A percentile compares a stretch with the other conserved stretches of the same genome.
These are phyloP conservation scores for Chrysina gloriosa DNA, from an alignment of 2,888 invertebrate genomes.

Conservation along the genomic window DNA sequence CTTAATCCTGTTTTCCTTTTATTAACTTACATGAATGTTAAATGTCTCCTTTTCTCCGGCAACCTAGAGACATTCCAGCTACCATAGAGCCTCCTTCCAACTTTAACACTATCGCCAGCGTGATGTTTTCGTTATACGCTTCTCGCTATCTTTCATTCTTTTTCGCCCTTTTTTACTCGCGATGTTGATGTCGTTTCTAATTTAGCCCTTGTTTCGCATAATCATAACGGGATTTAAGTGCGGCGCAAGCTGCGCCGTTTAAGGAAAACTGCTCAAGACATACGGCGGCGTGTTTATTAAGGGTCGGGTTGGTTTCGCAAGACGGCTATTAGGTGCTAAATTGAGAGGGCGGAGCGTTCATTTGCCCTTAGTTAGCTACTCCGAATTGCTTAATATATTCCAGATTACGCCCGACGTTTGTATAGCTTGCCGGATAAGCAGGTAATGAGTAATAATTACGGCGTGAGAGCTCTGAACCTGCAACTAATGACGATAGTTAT, in stretches of 20 bases:
- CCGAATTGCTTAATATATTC: slow-evolving; percentile 11
- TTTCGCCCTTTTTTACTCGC: neutral
- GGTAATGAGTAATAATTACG: no score
- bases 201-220: slow-evolving; percentile 15
- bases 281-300: slow-evolving; percentile 14
- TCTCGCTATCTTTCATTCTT: neutral
- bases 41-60: neutral
- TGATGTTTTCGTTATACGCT: neutral
- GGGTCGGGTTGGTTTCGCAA: slow-evolving; percentile 6
- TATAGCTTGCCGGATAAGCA: no score
- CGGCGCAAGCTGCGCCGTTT: neutral
- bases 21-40: slow-evolving; percentile 21
- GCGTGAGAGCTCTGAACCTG: no score
- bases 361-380: slow-evolving; percentile 1
- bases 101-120: neutral
- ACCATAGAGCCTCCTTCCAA: neutral
- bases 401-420: slow-evolving; percentile 7
- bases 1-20: slow-evolving; percentile 7
- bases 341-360: neutral
- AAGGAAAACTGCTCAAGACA: slow-evolving; percentile 1
- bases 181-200: slow-evolving; percentile 5
- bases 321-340: slow-evolving; percentile 22
- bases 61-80: neutral
- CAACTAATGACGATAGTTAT: no score
- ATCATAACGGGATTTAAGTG: slow-evolving; percentile 26